These are phyloP conservation scores for Cantharis rufa DNA, from an alignment of 2,888 invertebrate species.

Conservation along the genomic window DNA sequence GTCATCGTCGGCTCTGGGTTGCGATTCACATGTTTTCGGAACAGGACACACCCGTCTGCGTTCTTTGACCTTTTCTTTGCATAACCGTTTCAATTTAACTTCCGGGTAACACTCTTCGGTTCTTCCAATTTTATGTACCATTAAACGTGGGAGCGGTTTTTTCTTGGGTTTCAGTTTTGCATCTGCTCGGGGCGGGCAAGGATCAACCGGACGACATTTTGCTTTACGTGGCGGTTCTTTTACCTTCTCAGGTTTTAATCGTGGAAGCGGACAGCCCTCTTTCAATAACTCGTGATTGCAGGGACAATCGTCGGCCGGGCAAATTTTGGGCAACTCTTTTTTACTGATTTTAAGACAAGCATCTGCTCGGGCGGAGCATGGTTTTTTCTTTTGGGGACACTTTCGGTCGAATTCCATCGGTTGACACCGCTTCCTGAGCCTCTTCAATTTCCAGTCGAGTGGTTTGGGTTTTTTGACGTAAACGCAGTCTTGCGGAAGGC, in stretches of 20 bases:
- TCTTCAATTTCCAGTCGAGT: not conserved
- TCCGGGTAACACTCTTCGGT: not conserved
- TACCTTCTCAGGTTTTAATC: constrained; percentile 5
- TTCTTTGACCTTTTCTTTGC: not conserved
- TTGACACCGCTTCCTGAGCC: not conserved
- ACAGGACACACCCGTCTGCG: not conserved
- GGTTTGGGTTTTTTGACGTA: not conserved
- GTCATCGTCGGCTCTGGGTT: constrained; percentile 30
- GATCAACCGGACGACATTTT: constrained; percentile 20
- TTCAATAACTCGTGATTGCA: constrained; percentile 5
- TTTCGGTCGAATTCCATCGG: not conserved
- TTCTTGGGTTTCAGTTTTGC: not conserved
- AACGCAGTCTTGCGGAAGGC: not conserved
- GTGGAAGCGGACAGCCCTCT: not conserved
- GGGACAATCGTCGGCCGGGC: not conserved
- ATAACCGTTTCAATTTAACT: not conserved
- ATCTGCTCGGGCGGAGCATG: constrained; percentile 24
- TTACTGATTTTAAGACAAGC: constrained; percentile 16
- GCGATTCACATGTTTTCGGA: no score
- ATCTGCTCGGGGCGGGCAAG: constrained; percentile 6
- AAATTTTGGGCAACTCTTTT: constrained; percentile 22
- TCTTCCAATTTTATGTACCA: not conserved
- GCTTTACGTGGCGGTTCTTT: constrained; percentile 9
- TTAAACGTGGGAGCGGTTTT: not conserved
- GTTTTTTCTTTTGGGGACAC: not conserved